These are phyloP conservation scores for Manis crassicaudata DNA, from an alignment of 2,797 vertebrate genomes.

Conservation along the genomic window DNA sequence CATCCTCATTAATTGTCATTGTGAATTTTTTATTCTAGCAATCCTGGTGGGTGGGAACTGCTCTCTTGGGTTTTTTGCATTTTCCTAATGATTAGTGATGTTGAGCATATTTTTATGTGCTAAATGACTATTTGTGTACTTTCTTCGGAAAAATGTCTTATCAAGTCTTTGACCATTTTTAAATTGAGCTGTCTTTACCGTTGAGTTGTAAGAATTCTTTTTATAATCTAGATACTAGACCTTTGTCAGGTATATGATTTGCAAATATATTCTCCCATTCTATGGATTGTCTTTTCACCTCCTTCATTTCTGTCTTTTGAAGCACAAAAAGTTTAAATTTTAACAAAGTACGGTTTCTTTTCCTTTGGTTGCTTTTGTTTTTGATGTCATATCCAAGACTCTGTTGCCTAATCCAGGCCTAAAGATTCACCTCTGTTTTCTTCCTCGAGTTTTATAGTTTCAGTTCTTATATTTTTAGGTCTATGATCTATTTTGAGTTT, in stretches of 20 bases:
- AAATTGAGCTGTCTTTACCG: background rate
- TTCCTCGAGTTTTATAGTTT: background rate
- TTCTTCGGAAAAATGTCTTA: conserved; percentile 3
- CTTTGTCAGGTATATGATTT: background rate
- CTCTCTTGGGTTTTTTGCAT: background rate
- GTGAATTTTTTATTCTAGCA: background rate
- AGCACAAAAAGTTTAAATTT: background rate
- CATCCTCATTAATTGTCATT: background rate
- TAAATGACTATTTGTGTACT: background rate
- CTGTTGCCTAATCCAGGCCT: background rate
- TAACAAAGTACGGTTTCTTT: background rate
- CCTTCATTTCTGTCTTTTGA: background rate
- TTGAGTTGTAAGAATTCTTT: background rate
- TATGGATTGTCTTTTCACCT: background rate
- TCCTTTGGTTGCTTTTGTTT: background rate
- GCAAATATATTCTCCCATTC: background rate
- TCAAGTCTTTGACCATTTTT: conserved; percentile 13
- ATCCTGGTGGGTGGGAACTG: background rate
- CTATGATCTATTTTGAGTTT: background rate
- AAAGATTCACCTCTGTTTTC: background rate
- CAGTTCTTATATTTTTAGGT: background rate
- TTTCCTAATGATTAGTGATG: background rate
- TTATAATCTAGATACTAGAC: background rate
- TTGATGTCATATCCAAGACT: background rate
- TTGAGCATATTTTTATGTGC: background rate